phyloP scores from a whole-genome alignment of 2,888 invertebrate species.

The Galerucella nymphaeae region DNA sequence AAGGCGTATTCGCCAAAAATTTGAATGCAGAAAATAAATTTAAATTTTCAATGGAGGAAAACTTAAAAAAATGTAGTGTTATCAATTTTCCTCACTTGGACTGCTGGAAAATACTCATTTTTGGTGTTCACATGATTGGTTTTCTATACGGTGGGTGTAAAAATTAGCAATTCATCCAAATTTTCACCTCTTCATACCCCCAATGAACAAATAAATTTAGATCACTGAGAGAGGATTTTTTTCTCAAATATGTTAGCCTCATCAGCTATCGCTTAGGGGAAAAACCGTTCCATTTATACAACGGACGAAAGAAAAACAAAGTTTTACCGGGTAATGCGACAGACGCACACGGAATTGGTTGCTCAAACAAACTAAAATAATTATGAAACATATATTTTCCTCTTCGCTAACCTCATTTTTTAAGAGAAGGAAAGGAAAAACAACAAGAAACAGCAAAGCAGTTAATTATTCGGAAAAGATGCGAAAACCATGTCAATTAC shows the following conservation, averaged over 20 bases:
- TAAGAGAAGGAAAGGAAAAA: background rate
- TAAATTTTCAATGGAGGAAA: too few species aligned
- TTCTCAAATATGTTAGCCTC: too few species aligned
- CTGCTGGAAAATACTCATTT: too few species aligned
- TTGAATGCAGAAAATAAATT: background rate
- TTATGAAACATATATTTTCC: constrained; percentile 39
- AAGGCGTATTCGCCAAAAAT: background rate
- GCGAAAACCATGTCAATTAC: background rate
- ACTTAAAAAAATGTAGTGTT: too few species aligned
- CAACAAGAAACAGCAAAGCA: background rate
- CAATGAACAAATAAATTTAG: too few species aligned
- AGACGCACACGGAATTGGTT: constrained; percentile 45
- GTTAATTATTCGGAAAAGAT: constrained; percentile 5
- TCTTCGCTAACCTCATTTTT: constrained; percentile 12
- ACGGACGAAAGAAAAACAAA: constrained; percentile 46
- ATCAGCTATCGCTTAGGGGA: constrained; percentile 40
- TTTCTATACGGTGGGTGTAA: too few species aligned
- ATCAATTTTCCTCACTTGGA: too few species aligned
- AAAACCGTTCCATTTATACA: constrained; percentile 46
- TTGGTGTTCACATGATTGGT: too few species aligned
- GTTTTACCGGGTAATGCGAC: constrained; percentile 48
- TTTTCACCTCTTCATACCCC: too few species aligned
- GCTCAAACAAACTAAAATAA: constrained; percentile 42
- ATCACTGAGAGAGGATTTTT: too few species aligned
- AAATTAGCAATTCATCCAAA: too few species aligned